Evolutionary conservation across 2,113 vertebrate species (phyloP), one percentile per base, ranked within the genome.

Genomic region (Oxyura jamaicensis): DNA sequence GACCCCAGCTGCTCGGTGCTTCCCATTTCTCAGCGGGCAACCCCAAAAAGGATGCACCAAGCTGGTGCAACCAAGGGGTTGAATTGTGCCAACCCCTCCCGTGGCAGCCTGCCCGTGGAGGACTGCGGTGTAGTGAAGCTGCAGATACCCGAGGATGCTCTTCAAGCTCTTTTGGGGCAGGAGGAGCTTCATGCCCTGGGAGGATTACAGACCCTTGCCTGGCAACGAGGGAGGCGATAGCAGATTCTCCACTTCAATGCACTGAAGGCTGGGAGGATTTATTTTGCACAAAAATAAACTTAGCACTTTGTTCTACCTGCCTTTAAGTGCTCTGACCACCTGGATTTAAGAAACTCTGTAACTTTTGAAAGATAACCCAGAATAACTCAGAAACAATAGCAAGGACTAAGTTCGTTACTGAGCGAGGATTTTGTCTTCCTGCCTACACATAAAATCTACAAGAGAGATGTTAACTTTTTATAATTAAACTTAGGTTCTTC

Each of bases 91-190:
- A 18, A 59, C 25, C 36, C 31, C 36, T 20, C 6, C 8, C 0
- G 2, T 0, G 3, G 11, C 46, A 50, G 48, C 50, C 60, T 75
- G 52, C n/a, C 33, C 19, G 1, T 0, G 13, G n/a, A 69, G n/a
- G 15, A 72, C 6, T 41, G 28, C 18, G 39, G 33, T 16, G 44
- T 0, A 0, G 60, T 2, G 3, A 48, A 65, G 44, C 33, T 74
- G 72, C 4, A 28, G 63, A 48, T 41, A 23, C 13, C 46, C 14
- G 26, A 29, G n/a, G 48, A 55, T 71, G 8, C 29, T 53, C 58
- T 42, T 73, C 3, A 68, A 60, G n/a, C n/a, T n/a, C n/a, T n/a
- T 46, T 87, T 76, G 3, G 2, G 41, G 22, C 8, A 1, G 4
- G 76, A 28, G 50, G 62, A 62, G 50, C 82, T 62, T n/a, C 12